Evolutionary conservation across 2,888 invertebrate genomes (phyloP), one percentile per base, ranked within the genome.

Genomic region (Melitaea athalia): DNA sequence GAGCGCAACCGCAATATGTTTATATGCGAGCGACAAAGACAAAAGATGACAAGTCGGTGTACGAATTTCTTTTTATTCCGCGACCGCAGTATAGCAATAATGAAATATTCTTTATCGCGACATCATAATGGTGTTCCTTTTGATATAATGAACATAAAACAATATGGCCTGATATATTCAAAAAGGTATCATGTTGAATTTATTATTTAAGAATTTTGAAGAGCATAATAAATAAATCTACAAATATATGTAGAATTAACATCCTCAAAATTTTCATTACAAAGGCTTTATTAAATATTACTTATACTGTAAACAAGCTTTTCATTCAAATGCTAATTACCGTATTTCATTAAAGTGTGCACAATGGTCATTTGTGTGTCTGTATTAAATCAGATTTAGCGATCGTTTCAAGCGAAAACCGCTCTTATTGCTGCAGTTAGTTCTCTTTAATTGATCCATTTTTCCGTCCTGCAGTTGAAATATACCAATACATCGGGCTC

Each of bases 401-500:
- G 52, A 52, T 11, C 12, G 12, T 24, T 10, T 52, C 31, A 52
- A 24, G 31, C 31, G 31, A 31, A 12, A 52, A 55, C 33, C 55
- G 6, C 55, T 17, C 17, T 8, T 55, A 55, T 55, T 33, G 12
- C 14, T 38, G 14, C 33, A n/a, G 31, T 38, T 33, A 33, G 33
- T 55, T 8, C 8, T 10, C 55, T 38, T 55, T 52, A 15, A 55
- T 55, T n/a, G 38, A 55, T 55, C 53, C 60, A 59, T 45, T 53
- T 53, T 17, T 53, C 60, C 52, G 31, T 52, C 15, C 42, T 33
- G n/a, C 57, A 67, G 61, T 64, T 67, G n/a, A 67, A 67, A 15
- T 55, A 53, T 45, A 55, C 38, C 42, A 53, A 71, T 53, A 59
- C 66, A 64, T 61, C 60, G 14, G 59, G 53, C 45, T 67, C 71